Conservation (phyloP, 2,113 vertebrate genomes). For the Lagenorhynchus albirostris region DNA sequence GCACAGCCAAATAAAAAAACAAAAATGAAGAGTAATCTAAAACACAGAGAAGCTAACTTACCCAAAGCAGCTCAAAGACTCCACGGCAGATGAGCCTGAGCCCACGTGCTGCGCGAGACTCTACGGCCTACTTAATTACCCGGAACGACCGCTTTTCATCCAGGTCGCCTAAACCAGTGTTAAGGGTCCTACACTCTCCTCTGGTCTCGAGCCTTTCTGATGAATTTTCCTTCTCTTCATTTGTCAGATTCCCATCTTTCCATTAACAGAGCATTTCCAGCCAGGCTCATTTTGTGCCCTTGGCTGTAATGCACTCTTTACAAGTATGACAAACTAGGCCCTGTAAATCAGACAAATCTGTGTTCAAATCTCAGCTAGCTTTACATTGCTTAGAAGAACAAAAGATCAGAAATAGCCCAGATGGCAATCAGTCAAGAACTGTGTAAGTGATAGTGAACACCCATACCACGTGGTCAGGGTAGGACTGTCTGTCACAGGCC, state of each 20-base stretch:
- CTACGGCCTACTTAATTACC: not conserved
- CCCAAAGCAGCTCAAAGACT: not conserved
- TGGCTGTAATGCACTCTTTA: not conserved
- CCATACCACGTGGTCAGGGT: not conserved
- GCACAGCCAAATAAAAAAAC: no score
- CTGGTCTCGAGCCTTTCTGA: not conserved
- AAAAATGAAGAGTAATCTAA: no score
- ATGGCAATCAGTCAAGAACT: not conserved
- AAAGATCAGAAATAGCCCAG: not conserved
- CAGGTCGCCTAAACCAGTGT: no score
- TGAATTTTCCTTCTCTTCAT: not conserved
- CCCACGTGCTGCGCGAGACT: fast-evolving
- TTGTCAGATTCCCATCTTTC: not conserved
- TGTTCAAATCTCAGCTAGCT: not conserved
- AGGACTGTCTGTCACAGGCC: not conserved
- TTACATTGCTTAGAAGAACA: not conserved
- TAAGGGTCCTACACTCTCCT: not conserved
- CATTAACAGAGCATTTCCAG: not conserved
- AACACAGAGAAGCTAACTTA: not conserved
- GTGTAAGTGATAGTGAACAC: not conserved
- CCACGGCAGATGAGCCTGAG: not conserved
- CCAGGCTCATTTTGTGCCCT: not conserved
- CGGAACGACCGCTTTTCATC: not conserved
- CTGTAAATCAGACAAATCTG: not conserved
- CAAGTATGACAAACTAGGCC: not conserved